Evolutionary conservation across 2,797 vertebrate genomes (phyloP).

Genomic region (Chromobotia macracanthus): DNA sequence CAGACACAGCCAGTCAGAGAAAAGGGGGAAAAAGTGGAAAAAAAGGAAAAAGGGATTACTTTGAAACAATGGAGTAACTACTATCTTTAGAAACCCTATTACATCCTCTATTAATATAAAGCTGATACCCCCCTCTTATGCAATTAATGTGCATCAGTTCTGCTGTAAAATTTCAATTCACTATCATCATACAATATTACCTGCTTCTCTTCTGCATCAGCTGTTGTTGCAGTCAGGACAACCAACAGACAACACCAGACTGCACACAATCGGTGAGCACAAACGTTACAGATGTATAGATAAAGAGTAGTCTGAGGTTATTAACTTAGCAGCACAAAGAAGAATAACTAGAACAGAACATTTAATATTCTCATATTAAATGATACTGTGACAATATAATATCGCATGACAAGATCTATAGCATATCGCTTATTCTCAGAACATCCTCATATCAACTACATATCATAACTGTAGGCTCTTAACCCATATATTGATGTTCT

Average conservation of each 20-base stretch:
- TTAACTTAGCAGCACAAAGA: not conserved
- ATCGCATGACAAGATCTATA: not conserved
- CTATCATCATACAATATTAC: slow-evolving; percentile 17
- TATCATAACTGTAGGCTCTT: not conserved
- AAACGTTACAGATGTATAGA: not conserved
- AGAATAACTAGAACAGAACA: not conserved
- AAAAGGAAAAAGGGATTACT: too few relatives aligned
- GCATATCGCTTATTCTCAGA: slow-evolving; percentile 9
- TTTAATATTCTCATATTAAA: slow-evolving; percentile 3
- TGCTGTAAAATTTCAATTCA: not conserved
- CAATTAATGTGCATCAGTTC: not conserved
- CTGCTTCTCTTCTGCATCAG: slow-evolving; percentile 30
- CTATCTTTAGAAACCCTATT: not conserved
- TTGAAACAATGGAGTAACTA: not conserved
- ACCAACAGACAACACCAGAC: slow-evolving; percentile 17
- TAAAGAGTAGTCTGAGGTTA: not conserved
- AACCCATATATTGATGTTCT: not conserved
- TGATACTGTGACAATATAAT: not conserved
- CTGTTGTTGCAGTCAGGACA: slow-evolving; percentile 7
- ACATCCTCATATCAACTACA: slow-evolving; percentile 21
- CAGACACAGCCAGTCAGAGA: too few relatives aligned
- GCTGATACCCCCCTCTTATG: not conserved
- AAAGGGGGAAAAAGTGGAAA: too few relatives aligned
- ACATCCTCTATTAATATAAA: not conserved
- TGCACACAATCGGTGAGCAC: slow-evolving; percentile 14